Percentiles rank a stretch among this genome's conserved stretches.
Conservation (phyloP, 2,797 vertebrate species). For the Enteromius thamalakanensis region DNA sequence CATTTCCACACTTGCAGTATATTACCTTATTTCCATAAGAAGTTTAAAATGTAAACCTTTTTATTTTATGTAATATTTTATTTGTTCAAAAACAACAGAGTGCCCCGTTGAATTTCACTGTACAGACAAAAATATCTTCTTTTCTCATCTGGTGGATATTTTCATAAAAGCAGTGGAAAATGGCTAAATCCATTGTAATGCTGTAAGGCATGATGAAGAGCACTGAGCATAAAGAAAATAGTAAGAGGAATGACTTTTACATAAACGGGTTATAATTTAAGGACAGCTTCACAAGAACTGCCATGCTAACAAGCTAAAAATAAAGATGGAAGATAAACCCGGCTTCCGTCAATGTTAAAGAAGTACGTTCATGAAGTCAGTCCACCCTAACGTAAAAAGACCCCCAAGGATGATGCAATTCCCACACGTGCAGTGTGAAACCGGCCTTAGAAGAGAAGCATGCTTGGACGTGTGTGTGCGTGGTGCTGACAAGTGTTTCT, state of each 20-base stretch:
- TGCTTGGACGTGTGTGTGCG: not conserved
- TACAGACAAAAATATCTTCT: not conserved
- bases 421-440: not conserved
- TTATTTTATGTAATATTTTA: not conserved
- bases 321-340: slow-evolving; percentile 1
- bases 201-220: slow-evolving; percentile 1
- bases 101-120: not conserved
- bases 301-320: not conserved
- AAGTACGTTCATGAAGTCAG: not conserved
- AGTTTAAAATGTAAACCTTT: not conserved
- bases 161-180: not conserved
- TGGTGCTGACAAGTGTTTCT: slow-evolving; percentile 17
- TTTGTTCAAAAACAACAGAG: not conserved
- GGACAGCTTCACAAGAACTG: not conserved
- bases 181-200: not conserved
- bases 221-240: slow-evolving; percentile 7
- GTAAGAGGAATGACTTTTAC: not conserved
- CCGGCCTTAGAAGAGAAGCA: not conserved
- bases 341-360: not conserved
- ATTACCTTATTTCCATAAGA: not conserved
- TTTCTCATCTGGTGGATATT: not conserved
- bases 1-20: not conserved
- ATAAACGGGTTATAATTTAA: slow-evolving; percentile 8
- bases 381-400: slow-evolving; percentile 7
- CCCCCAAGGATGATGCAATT: slow-evolving; percentile 46